Base-by-base conservation (phyloP, 2,113 vertebrate species). In the Neotragus pygmaeus region DNA sequence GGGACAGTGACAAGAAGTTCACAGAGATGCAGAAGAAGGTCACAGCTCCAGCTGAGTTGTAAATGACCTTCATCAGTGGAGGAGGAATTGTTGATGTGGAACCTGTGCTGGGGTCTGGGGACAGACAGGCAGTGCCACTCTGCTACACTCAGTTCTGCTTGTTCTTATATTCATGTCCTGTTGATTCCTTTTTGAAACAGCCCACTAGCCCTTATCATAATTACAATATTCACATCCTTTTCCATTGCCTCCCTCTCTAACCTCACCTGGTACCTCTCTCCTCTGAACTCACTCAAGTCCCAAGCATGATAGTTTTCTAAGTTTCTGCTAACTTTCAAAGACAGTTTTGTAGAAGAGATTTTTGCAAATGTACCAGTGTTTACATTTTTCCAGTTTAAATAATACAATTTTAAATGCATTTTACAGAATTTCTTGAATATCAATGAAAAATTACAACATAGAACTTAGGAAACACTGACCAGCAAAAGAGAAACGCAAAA, bases 1-100 rank as follows among this genome's bases (percentile, higher is more conserved):
- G 57, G 62, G 45, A 78, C 5, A 36, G 45, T 93, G 95, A 95
- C 66, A 89, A 91, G 9, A 87, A 96, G n/a, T 75, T 95, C 53
- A 58, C 60, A 94, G 62, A 15, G 21, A 73, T 33, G 73, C 43
- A 47, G 80, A 97, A 45, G 43, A 14, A 82, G 91, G 70, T 73
- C 49, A 90, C 1, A 13, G 23, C 27, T 62, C 45, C 45, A 73
- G n/a, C 28, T 39, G 49, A 96, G 28, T 3, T 12, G 16, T 23
- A 78, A 94, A 19, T 7, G 7, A 6, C 84, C n/a, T 51, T 51
- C 33, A 17, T 53, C 75, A 66, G 13, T 10, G 6, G 53, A 36
- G 73, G 8, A 66, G 49, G 51, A 51, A 82, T 1, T 90, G 4
- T 36, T 84, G 53, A 70, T 36, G 11, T 6, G n/a, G 39, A 87